Evolutionary conservation across 2,888 invertebrate species (phyloP).

Genomic region (Apotomis turbidana): DNA sequence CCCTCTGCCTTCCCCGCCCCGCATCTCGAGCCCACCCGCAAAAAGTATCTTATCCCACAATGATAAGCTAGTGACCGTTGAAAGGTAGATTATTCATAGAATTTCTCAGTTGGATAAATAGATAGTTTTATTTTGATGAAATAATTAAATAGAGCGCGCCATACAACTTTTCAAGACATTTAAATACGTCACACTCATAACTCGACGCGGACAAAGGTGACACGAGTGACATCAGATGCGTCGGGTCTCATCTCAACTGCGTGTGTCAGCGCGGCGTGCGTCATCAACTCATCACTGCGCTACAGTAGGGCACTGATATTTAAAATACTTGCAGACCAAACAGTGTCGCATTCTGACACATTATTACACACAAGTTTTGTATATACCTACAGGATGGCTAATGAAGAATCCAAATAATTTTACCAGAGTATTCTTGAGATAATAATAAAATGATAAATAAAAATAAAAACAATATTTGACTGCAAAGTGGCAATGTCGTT

Average conservation of each 20-base stretch:
- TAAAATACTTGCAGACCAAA: not conserved
- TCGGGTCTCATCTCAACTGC: not conserved
- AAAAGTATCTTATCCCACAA: not conserved
- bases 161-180: conserved; percentile 9
- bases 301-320: not conserved
- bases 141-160: not conserved
- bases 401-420: no score
- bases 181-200: conserved; percentile 1
- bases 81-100: no score
- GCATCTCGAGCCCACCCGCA: conserved; percentile 11
- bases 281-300: conserved; percentile 3
- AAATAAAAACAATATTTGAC: no score
- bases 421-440: no score
- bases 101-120: no score
- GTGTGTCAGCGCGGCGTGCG: conserved; percentile 2
- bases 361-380: no score
- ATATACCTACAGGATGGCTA: no score
- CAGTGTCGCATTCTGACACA: no score
- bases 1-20: conserved; percentile 44
- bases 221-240: conserved; percentile 23
- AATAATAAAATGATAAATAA: no score
- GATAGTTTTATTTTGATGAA: not conserved
- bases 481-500: no score
- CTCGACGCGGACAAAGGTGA: conserved; percentile 18
- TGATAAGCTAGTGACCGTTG: not conserved